Evolutionary conservation across 2,888 invertebrate genomes (phyloP).

Genomic region (Drosophila limbata): DNA sequence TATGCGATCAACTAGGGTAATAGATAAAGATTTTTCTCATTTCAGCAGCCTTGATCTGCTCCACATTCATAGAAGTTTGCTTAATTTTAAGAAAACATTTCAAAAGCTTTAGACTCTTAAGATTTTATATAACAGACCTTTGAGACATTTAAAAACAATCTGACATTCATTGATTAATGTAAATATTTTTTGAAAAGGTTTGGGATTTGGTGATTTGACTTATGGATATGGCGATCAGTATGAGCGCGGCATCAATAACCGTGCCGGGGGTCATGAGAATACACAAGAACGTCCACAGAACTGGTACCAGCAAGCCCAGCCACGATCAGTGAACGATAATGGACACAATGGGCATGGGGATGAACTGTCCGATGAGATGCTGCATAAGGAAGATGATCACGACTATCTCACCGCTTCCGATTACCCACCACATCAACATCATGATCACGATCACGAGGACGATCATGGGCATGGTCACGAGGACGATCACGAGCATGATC

Average conservation of each 20-base stretch:
- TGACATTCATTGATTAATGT: no score
- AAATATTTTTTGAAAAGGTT: constrained; percentile 32
- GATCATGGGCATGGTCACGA: constrained; percentile 35
- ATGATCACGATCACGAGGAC: constrained; percentile 41
- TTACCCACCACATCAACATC: constrained; percentile 73
- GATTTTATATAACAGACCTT: neutral
- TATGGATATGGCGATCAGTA: constrained; percentile 43
- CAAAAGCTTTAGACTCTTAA: neutral
- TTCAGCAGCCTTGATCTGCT: no score
- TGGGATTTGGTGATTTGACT: constrained; percentile 54
- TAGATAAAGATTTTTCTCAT: no score
- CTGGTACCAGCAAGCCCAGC: constrained; percentile 52
- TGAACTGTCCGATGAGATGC: constrained; percentile 58
- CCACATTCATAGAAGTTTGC: no score
- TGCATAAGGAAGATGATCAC: constrained; percentile 61
- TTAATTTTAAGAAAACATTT: neutral
- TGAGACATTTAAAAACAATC: neutral
- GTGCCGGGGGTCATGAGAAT: constrained; percentile 42
- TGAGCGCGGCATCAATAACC: constrained; percentile 30
- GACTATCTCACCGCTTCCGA: constrained; percentile 76
- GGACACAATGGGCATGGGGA: constrained; percentile 54
- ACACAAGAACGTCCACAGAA: constrained; percentile 53
- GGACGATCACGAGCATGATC: constrained; percentile 22
- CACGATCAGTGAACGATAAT: constrained; percentile 33
- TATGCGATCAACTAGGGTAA: no score